phyloP scores from a whole-genome alignment of 2,797 vertebrate genomes.

The Pseudochirops cupreus region DNA sequence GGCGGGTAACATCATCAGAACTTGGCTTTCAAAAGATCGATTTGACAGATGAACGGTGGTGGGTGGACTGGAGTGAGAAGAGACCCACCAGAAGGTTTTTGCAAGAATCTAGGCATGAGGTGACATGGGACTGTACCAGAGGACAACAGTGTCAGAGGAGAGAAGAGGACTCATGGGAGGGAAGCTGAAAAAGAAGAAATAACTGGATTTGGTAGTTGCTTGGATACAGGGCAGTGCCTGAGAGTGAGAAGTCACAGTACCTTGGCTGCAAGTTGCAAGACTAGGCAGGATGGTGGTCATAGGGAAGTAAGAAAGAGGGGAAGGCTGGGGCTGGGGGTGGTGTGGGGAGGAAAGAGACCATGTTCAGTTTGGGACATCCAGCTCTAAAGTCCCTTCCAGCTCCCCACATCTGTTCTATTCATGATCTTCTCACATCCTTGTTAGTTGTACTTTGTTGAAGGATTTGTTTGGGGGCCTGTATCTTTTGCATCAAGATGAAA shows the following conservation, averaged over 20 bases:
- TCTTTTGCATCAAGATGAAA: not conserved
- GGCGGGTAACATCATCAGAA: not conserved
- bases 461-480: not conserved
- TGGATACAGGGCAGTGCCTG: rapidly evolving
- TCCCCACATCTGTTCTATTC: not conserved
- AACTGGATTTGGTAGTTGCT: not conserved
- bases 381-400: not conserved
- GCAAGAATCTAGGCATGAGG: not conserved
- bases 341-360: too few species aligned
- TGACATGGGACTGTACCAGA: too few species aligned
- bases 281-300: not conserved
- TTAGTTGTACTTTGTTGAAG: not conserved
- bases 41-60: not conserved
- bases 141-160: too few species aligned
- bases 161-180: not conserved
- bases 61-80: not conserved
- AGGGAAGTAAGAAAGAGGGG: not conserved
- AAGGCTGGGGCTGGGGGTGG: not conserved
- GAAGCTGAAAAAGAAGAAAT: not conserved
- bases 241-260: not conserved
- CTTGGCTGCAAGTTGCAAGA: not conserved
- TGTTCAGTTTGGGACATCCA: not conserved
- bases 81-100: not conserved
- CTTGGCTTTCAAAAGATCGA: not conserved
- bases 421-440: not conserved